Base-by-base conservation (phyloP, 2,888 invertebrate genomes). In the Thereva unica region DNA sequence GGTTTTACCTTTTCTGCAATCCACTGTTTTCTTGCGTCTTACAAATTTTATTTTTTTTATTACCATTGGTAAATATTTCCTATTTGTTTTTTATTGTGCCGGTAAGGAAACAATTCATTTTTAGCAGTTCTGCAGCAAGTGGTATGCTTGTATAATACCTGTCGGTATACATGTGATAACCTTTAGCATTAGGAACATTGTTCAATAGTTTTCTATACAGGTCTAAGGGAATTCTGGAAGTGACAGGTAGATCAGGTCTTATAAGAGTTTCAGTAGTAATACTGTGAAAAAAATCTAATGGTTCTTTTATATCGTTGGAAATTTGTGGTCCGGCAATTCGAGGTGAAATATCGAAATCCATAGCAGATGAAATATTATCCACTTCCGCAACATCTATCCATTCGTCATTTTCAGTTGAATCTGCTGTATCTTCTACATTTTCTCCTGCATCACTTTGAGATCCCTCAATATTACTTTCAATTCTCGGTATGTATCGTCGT, bases 11-110 rank as follows among this genome's bases (percentile, higher is more conserved):
- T 53, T 53, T n/a, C n/a, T 53, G 53, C 37, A 53, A 34, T 7
- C n/a, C n/a, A n/a, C 5, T 53, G 38, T 53, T 37, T 53, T 53
- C 53, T n/a, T 53, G 53, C 38, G 37, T 4, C 38, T 53, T 53
- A 53, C 7, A 53, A 53, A 53, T 37, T 37, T 35, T 38, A 9
- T 35, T 35, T 53, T 53, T 38, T 53, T 53, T 38, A 53, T 53
- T 53, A 53, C 38, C 38, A 53, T 53, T 49, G 49, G 49, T 49
- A 49, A 49, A 49, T 49, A 49, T 4, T 49, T 49, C 49, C 49
- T 49, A 2, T 49, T 49, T 49, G 35, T 49, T 49, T 49, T 49
- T 10, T n/a, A 49, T 49, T 7, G 49, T 49, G 49, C 49, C 10
- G 10, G 49, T 49, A 49, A 49, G 49, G 49, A 49, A 49, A 23